phyloP scores from a whole-genome alignment of 2,888 invertebrate genomes.

The Eurois occulta region DNA sequence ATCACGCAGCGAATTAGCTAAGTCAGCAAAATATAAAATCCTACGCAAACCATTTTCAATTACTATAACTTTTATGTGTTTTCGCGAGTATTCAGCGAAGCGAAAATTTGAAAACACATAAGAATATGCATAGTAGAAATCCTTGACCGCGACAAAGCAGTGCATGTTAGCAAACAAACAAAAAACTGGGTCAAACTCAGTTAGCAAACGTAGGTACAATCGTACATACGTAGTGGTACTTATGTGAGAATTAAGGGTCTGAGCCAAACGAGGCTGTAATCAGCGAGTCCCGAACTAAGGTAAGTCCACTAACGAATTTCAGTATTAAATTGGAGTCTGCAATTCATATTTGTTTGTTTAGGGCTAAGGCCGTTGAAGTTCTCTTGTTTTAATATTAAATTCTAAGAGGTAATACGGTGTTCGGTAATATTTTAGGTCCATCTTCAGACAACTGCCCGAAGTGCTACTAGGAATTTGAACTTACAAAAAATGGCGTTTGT shows the following conservation, averaged over 20 bases:
- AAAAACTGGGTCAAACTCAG: conserved; percentile 62
- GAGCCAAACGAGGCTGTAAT: conserved; percentile 41
- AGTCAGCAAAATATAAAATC: conserved; percentile 10
- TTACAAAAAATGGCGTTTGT: conserved; percentile 8
- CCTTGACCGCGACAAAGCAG: conserved; percentile 61
- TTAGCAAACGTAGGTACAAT: conserved; percentile 43
- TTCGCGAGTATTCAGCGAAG: background rate
- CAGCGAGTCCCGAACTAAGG: conserved; percentile 29
- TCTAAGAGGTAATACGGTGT: background rate
- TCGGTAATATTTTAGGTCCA: conserved; percentile 13
- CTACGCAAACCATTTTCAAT: conserved; percentile 6
- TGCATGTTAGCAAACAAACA: conserved; percentile 50
- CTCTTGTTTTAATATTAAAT: conserved; percentile 12
- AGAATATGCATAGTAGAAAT: conserved; percentile 35
- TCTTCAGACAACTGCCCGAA: background rate
- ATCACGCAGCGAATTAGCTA: background rate
- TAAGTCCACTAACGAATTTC: conserved; percentile 26
- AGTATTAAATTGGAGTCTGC: conserved; percentile 34
- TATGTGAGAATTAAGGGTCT: conserved; percentile 29
- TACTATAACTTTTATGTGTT: conserved; percentile 3
- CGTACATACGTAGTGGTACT: conserved; percentile 3
- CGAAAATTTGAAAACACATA: conserved; percentile 14
- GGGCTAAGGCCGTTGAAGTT: background rate
- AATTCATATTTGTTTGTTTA: conserved; percentile 33
- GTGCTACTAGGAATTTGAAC: conserved; percentile 20